Evolutionary conservation across 2,113 vertebrate genomes (phyloP).

Genomic region (Azemiops feae): DNA sequence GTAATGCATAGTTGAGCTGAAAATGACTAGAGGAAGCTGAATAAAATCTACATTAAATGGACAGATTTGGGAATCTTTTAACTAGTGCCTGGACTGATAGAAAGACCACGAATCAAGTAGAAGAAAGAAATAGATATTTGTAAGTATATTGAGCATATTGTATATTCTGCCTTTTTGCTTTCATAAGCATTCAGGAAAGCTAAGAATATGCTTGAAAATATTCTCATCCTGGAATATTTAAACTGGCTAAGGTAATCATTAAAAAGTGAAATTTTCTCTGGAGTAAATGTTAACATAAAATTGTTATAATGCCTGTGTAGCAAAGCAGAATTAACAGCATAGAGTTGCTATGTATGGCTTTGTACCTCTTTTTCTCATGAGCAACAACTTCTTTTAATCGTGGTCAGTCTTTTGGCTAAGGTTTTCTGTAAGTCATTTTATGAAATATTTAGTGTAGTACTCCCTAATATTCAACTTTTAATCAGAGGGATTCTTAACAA

Average conservation of each 20-base stretch:
- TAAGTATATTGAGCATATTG: neutral
- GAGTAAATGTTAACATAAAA: neutral
- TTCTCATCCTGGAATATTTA: neutral
- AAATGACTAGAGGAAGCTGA: neutral
- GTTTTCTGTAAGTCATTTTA: neutral
- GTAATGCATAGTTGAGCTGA: neutral
- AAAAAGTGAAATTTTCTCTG: neutral
- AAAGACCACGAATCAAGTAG: neutral
- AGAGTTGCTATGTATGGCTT: neutral
- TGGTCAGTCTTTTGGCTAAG: neutral
- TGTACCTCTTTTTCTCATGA: neutral
- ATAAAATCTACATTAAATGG: slow-evolving; percentile 4
- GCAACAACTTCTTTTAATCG: neutral
- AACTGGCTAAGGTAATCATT: neutral
- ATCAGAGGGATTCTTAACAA: neutral
- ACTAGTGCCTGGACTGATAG: neutral
- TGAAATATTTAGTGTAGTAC: accelerated
- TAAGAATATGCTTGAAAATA: slow-evolving; percentile 16
- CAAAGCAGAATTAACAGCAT: neutral
- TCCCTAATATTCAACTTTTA: neutral
- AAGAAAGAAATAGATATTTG: slow-evolving; percentile 9
- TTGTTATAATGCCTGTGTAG: neutral
- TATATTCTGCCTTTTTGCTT: slow-evolving; percentile 5
- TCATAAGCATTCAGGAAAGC: neutral
- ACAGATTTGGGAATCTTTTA: neutral